These are phyloP conservation scores for Steinernema feltiae DNA, from an alignment of 1,140 invertebrate genomes.

Conservation along the genomic window DNA sequence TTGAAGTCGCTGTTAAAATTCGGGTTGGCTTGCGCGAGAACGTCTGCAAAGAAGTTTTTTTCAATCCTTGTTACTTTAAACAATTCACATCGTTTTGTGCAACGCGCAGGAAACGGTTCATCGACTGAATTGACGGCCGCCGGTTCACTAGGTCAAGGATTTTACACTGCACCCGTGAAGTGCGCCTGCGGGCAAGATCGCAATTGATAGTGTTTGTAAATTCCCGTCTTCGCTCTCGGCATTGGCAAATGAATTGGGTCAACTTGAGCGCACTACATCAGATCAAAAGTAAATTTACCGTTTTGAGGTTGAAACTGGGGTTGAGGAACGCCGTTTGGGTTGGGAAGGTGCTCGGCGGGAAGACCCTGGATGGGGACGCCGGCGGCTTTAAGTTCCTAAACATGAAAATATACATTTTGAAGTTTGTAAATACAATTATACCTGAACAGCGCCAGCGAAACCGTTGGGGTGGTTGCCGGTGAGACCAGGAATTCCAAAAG, in stretches of 20 bases:
- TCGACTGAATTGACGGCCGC: background rate
- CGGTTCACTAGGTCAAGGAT: conserved; percentile 18
- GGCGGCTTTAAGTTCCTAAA: conserved; percentile 53
- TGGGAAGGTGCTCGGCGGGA: conserved; percentile 44
- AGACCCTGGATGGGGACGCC: conserved; percentile 56
- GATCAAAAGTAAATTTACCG: background rate
- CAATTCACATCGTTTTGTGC: background rate
- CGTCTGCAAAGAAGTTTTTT: conserved; percentile 37
- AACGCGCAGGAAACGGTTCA: background rate
- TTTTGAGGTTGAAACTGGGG: background rate
- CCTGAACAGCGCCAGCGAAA: conserved; percentile 56
- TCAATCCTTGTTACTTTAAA: background rate
- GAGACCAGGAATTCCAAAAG: conserved; percentile 54
- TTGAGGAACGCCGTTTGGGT: conserved; percentile 7
- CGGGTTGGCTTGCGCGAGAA: conserved; percentile 55
- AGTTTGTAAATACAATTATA: background rate
- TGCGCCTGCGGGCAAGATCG: background rate
- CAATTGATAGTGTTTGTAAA: conserved; percentile 15
- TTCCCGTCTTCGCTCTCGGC: background rate
- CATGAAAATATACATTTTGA: conserved; percentile 18
- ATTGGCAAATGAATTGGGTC: background rate
- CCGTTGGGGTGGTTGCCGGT: conserved; percentile 56
- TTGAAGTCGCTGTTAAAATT: conserved; percentile 51
- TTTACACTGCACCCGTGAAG: background rate
- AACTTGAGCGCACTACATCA: background rate